These are phyloP conservation scores for Drosophila nr. perissopoda DNA, from an alignment of 2,888 invertebrate species.

Conservation along the genomic window DNA sequence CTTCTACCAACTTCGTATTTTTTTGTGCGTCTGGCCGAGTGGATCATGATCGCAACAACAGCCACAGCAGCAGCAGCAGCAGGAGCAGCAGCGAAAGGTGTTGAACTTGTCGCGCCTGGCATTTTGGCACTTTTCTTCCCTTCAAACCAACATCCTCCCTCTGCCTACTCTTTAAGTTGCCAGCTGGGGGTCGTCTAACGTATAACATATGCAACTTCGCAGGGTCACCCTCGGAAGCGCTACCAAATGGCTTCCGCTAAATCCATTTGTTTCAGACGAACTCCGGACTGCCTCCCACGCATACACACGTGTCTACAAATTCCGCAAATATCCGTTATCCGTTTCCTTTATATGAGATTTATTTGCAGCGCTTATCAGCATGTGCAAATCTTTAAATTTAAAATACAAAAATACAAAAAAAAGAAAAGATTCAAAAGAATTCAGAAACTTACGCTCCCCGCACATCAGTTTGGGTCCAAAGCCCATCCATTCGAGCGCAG, in stretches of 20 bases:
- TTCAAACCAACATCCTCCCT: neutral
- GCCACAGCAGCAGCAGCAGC: constrained; percentile 1
- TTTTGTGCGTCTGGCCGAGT: constrained; percentile 64
- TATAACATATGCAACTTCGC: constrained; percentile 42
- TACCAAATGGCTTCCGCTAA: constrained; percentile 64
- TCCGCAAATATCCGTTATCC: constrained; percentile 77
- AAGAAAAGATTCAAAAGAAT: constrained; percentile 36
- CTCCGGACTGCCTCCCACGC: constrained; percentile 23
- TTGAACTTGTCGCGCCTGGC: constrained; percentile 75
- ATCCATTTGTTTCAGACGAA: constrained; percentile 55
- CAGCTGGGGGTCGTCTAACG: constrained; percentile 39
- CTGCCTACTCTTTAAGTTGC: neutral
- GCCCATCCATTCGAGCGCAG: constrained; percentile 54
- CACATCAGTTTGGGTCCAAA: constrained; percentile 12
- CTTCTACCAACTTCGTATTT: constrained; percentile 1
- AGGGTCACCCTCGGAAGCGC: constrained; percentile 56
- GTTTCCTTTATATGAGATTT: constrained; percentile 75
- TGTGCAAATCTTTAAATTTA: constrained; percentile 73
- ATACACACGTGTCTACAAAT: constrained; percentile 73
- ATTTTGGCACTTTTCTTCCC: constrained; percentile 68
- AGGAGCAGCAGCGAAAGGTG: constrained; percentile 51
- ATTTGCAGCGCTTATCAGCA: constrained; percentile 67
- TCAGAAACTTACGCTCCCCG: constrained; percentile 20
- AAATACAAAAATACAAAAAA: constrained; percentile 28
- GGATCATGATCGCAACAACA: constrained; percentile 66